These are phyloP conservation scores for Diplazon laetatorius DNA, from an alignment of 2,888 invertebrate species.

Conservation along the genomic window DNA sequence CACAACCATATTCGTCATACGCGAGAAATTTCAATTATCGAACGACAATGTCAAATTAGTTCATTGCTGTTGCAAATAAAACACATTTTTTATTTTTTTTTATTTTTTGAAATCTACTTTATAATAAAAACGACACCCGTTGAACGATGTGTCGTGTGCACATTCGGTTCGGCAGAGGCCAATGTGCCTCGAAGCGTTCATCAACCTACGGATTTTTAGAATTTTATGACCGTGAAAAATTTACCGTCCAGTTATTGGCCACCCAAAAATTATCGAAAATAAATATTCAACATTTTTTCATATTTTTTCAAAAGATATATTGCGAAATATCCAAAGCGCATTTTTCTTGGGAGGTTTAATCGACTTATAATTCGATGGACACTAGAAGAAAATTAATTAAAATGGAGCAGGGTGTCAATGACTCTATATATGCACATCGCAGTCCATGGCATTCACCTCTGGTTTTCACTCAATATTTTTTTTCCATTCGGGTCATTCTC, in stretches of 20 bases:
- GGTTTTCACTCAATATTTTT: slow-evolving; percentile 9
- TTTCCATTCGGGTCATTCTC: slow-evolving; percentile 22
- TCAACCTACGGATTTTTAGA: slow-evolving; percentile 6
- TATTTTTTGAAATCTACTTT: background rate
- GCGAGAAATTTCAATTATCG: background rate
- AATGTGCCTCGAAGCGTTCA: slow-evolving; percentile 5
- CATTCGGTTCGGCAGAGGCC: background rate
- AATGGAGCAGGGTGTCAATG: background rate
- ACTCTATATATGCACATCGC: background rate
- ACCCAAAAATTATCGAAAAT: background rate
- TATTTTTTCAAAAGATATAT: background rate
- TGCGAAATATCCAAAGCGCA: no score
- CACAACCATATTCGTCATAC: no score
- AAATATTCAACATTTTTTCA: background rate
- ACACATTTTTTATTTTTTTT: background rate
- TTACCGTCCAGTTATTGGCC: background rate
- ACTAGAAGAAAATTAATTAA: background rate
- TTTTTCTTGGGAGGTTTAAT: no score
- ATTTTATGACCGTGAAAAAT: background rate
- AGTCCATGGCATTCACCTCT: background rate
- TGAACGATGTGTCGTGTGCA: background rate
- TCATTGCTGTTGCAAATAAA: background rate
- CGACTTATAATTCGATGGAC: background rate
- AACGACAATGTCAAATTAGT: background rate
- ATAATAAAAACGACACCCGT: background rate